These are phyloP conservation scores for Hippopotamus amphibius DNA, from an alignment of 2,113 vertebrate genomes.

Conservation along the genomic window DNA sequence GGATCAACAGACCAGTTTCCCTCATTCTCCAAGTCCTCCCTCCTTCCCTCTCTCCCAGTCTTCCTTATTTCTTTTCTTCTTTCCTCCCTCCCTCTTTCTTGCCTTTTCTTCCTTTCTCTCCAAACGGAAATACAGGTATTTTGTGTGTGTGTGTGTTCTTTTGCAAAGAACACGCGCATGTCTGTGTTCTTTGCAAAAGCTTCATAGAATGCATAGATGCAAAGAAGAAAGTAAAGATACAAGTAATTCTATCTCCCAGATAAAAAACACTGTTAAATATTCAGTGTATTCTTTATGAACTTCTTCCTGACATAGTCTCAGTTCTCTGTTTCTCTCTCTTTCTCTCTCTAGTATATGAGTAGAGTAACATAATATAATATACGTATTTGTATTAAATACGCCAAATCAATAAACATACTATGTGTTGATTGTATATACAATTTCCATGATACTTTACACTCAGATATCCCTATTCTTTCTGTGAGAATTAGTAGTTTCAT, in stretches of 20 bases:
- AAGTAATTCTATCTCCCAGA: constrained; percentile 46
- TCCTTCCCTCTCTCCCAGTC: rapidly evolving
- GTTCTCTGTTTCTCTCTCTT: not conserved
- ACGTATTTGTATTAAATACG: not conserved
- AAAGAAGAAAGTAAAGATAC: constrained; percentile 14
- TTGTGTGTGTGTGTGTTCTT: not conserved
- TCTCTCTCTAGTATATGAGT: not conserved
- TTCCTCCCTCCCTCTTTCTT: not conserved
- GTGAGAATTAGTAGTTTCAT: not conserved
- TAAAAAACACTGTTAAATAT: not conserved
- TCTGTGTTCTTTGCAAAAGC: not conserved
- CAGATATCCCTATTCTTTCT: not conserved
- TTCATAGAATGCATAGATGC: not conserved
- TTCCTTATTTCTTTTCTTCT: too few relatives aligned
- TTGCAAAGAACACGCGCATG: not conserved
- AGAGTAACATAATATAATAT: not conserved
- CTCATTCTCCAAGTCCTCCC: not conserved
- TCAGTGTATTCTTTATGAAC: not conserved
- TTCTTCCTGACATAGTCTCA: not conserved
- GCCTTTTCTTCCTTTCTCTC: not conserved
- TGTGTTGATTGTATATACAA: not conserved
- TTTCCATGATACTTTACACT: not conserved
- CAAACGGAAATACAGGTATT: not conserved
- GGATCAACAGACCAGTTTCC: not conserved
- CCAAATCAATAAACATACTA: not conserved